A percentile compares a stretch with the other conserved stretches of the same genome.
Conservation (phyloP, 2,888 invertebrate species). For the Phortica okadai region DNA sequence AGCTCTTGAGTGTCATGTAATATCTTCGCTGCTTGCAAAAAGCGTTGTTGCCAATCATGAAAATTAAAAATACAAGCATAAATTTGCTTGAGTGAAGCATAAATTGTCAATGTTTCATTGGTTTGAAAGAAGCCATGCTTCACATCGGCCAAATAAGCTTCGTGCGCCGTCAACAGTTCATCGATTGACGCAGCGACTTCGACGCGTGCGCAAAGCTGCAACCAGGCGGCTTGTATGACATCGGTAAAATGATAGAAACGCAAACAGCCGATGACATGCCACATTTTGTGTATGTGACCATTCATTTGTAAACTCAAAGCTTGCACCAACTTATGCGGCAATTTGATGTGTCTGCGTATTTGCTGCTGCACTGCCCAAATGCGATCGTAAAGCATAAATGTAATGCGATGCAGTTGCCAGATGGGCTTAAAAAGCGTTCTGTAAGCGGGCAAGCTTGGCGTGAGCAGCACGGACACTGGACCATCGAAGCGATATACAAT, state of each 20-base stretch:
- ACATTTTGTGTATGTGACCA: slow-evolving; percentile 36
- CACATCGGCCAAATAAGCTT: slow-evolving; percentile 43
- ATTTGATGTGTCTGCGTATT: slow-evolving; percentile 21
- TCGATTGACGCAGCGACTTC: slow-evolving; percentile 38
- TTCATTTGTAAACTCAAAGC: slow-evolving; percentile 29
- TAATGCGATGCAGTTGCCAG: not conserved
- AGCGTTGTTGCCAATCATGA: slow-evolving; percentile 43
- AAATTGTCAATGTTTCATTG: not conserved
- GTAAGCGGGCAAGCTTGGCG: not conserved
- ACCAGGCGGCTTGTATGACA: not conserved
- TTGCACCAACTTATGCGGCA: not conserved
- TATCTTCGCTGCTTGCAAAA: not conserved
- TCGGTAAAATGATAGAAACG: not conserved
- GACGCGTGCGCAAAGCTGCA: not conserved
- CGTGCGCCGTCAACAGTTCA: slow-evolving; percentile 44
- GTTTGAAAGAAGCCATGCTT: slow-evolving; percentile 26
- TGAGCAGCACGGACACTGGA: not conserved
- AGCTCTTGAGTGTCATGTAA: too few species aligned
- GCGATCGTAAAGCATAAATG: not conserved
- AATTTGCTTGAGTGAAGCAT: slow-evolving; percentile 29
- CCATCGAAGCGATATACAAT: not conserved
- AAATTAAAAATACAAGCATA: slow-evolving; percentile 42
- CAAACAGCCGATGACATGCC: slow-evolving; percentile 38
- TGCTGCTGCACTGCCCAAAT: slow-evolving; percentile 30
- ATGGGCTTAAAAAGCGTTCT: not conserved